Base-by-base conservation (phyloP, 2,797 vertebrate genomes). In the Pitangus sulphuratus region DNA sequence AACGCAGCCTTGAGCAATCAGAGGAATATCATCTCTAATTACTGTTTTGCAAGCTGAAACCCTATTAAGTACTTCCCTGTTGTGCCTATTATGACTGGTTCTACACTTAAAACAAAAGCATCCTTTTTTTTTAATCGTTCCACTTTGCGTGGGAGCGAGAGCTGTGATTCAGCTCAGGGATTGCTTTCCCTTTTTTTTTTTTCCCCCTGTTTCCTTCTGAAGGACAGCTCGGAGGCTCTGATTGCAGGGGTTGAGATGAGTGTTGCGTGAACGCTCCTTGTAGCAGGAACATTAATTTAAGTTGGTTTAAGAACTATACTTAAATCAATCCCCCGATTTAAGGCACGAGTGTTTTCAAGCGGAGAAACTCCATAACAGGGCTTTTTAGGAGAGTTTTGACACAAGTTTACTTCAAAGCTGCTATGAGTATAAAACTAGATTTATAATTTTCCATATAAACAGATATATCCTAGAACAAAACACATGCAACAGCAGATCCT, bases 1-100 rank as follows among this genome's bases (percentile, higher is more conserved):
- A 94, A 88, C 0, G n/a, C 89, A 88, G 93, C 91, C 96, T 71
- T 91, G 83, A 94, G 96, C 94, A 96, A 95, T 96, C 96, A 96
- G 87, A 82, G 91, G 50, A 96, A 95, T 91, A 96, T 93, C 61
- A 95, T 95, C 94, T 93, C 95, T 96, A 94, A 96, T 95, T 95
- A 93, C 89, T 95, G 89, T 88, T 97, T 93, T 95, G 93, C 96
- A 95, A 95, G 89, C 80, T 90, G 91, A 96, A 95, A 96, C 95
- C 91, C 53, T 95, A 96, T 95, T 96, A 96, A 97, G 93, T 78
- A 90, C 87, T 95, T 96, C 85, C 94, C 91, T 44, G 48, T 95
- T 94, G 83, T 83, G 85, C 90, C 89, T 95, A 93, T 95, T 96
- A 91, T 33, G 90, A 68, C 90, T 68, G 80, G 91, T 95, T 95